A percentile compares a stretch with the other conserved stretches of the same genome.
phyloP scores from a whole-genome alignment of 2,797 vertebrate species.

The Acrossocheilus fasciatus region DNA sequence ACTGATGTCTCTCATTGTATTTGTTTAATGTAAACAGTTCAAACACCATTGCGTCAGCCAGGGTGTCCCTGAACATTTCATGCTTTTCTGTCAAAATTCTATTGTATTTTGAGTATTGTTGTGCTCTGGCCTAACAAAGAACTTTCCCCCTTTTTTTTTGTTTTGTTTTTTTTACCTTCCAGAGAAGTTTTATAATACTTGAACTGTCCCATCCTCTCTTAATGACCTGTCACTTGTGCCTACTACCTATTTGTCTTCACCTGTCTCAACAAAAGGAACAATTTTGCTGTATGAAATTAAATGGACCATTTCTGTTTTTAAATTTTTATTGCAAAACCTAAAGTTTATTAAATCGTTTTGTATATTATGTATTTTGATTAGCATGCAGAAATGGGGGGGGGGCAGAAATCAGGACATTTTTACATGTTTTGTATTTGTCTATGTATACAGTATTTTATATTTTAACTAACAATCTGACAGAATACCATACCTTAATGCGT shows the following conservation, averaged over 20 bases:
- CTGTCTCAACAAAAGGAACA: constrained; percentile 57
- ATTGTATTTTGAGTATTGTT: constrained; percentile 34
- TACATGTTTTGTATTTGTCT: constrained; percentile 67
- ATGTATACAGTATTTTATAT: constrained; percentile 68
- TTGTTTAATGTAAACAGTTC: constrained; percentile 22
- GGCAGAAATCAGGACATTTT: constrained; percentile 61
- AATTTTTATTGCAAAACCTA: constrained; percentile 31
- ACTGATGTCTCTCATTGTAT: constrained; percentile 30
- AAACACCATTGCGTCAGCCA: constrained; percentile 35
- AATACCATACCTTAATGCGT: constrained; percentile 48
- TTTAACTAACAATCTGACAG: constrained; percentile 69
- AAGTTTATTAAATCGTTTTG: constrained; percentile 65
- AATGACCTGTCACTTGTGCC: constrained; percentile 56
- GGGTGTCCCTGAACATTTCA: background rate
- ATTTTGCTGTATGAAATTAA: constrained; percentile 61
- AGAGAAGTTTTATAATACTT: constrained; percentile 75
- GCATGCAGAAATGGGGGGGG: constrained; percentile 56
- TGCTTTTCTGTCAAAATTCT: constrained; percentile 40
- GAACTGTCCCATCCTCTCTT: constrained; percentile 66
- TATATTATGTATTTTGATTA: constrained; percentile 73
- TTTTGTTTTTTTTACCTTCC: background rate
- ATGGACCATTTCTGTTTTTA: constrained; percentile 55
- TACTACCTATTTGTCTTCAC: constrained; percentile 55
- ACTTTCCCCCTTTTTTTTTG: constrained; percentile 3
- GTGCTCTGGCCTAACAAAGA: constrained; percentile 12